phyloP scores from a whole-genome alignment of 1,140 invertebrate genomes.

The Calephelis nemesis region DNA sequence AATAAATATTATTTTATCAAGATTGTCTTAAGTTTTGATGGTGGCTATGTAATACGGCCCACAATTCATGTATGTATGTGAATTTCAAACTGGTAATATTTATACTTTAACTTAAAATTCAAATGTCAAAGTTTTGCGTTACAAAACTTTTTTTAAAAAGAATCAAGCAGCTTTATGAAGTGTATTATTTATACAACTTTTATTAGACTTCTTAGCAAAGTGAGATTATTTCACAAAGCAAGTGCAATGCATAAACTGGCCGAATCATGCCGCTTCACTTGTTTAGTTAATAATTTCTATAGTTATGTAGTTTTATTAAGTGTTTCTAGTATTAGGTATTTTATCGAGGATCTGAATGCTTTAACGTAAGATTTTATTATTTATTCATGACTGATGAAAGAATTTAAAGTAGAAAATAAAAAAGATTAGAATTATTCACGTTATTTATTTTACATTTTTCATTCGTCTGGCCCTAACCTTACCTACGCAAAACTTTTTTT shows the following conservation, averaged over 20 bases:
- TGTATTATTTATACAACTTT: not conserved
- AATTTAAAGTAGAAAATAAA: slow-evolving; percentile 49
- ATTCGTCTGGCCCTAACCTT: slow-evolving; percentile 9
- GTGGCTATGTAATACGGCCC: too few species aligned
- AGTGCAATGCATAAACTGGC: not conserved
- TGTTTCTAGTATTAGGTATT: slow-evolving; percentile 34
- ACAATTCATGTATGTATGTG: too few species aligned
- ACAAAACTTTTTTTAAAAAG: not conserved
- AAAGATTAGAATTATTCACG: slow-evolving; percentile 30
- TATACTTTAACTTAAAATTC: too few species aligned
- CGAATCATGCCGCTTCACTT: not conserved
- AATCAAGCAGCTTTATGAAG: slow-evolving; percentile 1
- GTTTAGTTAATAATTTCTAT: not conserved
- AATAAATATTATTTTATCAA: too few species aligned
- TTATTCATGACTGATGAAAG: slow-evolving; percentile 60
- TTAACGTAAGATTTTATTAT: slow-evolving; percentile 60
- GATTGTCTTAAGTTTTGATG: too few species aligned
- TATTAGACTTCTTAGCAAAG: not conserved
- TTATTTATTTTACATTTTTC: slow-evolving; percentile 41
- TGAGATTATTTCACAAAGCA: not conserved
- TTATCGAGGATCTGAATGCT: slow-evolving; percentile 69
- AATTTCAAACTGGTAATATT: too few species aligned
- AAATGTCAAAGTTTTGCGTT: too few species aligned
- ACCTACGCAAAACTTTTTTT: too few species aligned
- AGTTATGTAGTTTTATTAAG: slow-evolving; percentile 20